Conservation (phyloP, 1,140 invertebrate species). For the Formica selysi region DNA sequence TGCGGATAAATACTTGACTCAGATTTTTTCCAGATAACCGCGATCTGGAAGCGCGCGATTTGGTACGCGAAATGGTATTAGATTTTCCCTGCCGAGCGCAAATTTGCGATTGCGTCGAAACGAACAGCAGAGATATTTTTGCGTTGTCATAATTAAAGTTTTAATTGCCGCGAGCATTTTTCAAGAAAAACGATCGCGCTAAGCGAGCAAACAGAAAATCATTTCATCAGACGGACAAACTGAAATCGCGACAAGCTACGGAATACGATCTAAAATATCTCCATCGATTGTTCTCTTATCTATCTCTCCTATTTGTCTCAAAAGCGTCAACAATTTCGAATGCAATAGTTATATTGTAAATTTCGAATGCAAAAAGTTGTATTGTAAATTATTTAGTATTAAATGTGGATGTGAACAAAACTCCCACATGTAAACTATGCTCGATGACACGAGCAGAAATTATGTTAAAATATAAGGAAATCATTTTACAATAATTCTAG, state of each 20-base stretch:
- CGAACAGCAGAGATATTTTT: not conserved
- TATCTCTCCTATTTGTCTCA: too few species aligned
- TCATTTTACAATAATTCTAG: not conserved
- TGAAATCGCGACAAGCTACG: not conserved
- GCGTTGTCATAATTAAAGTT: slow-evolving; percentile 17
- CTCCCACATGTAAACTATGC: not conserved
- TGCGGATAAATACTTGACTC: not conserved
- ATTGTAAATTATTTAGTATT: not conserved
- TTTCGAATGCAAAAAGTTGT: not conserved
- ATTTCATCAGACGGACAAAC: not conserved
- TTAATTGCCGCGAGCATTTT: slow-evolving; percentile 6
- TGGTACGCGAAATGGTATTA: not conserved
- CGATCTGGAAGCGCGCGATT: not conserved
- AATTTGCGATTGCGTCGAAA: slow-evolving; percentile 33
- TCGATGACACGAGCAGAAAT: not conserved
- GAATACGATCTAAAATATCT: not conserved
- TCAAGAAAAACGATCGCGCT: not conserved
- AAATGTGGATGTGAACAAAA: not conserved
- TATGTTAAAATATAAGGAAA: not conserved
- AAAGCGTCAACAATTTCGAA: not conserved
- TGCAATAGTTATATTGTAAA: not conserved
- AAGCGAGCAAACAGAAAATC: slow-evolving; percentile 1
- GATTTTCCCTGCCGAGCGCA: not conserved
- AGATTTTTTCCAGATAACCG: not conserved
- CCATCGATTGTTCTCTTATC: not conserved